These are phyloP conservation scores for Micromesistius poutassou DNA, from an alignment of 2,797 vertebrate genomes.

Conservation along the genomic window DNA sequence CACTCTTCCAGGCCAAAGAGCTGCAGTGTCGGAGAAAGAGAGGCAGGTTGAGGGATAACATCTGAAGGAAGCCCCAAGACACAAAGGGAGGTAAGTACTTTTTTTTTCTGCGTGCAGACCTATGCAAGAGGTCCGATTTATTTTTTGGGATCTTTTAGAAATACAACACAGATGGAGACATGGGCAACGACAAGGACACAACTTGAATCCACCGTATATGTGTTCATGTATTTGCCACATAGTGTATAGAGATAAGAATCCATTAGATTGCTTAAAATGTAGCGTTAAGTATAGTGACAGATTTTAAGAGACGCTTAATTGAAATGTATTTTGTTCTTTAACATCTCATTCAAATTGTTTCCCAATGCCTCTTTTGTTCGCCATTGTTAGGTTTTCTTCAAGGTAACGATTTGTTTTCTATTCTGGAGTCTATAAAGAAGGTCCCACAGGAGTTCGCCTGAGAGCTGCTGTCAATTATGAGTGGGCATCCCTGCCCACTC, in stretches of 20 bases:
- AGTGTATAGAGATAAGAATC: background rate
- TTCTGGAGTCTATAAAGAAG: background rate
- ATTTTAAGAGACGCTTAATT: background rate
- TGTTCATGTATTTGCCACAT: background rate
- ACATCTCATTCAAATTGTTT: background rate
- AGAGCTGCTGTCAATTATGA: background rate
- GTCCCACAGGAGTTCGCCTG: background rate
- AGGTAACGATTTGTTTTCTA: background rate
- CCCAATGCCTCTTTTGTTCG: background rate
- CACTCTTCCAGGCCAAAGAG: conserved; percentile 48
- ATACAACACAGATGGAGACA: conserved; percentile 31
- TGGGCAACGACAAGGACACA: conserved; percentile 14
- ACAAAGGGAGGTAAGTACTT: background rate
- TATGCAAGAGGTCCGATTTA: background rate
- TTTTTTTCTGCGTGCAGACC: background rate
- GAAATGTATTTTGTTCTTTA: background rate
- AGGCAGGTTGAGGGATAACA: background rate
- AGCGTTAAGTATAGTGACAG: too few relatives aligned
- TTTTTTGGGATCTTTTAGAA: background rate
- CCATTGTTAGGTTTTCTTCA: background rate
- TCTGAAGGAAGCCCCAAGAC: background rate
- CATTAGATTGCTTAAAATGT: background rate
- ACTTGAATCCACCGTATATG: background rate
- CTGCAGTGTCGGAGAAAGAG: background rate
- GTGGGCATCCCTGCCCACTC: background rate